Base-by-base conservation (phyloP, 2,888 invertebrate species). In the Alloplasta piceator region DNA sequence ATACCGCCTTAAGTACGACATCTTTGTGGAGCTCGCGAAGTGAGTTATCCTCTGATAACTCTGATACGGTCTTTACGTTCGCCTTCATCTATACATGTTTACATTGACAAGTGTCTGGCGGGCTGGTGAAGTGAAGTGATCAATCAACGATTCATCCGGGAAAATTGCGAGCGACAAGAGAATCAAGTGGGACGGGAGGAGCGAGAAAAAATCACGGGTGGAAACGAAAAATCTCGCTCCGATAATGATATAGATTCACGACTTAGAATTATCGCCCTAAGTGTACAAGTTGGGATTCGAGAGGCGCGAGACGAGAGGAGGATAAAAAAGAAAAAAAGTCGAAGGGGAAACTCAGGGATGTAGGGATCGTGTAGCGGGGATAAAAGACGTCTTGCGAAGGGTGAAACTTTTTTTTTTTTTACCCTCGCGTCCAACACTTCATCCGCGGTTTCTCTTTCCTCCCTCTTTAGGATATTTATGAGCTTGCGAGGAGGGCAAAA, bases 381-480 rank as follows among this genome's bases (percentile, higher is more conserved):
- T 63, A 63, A 63, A 72, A 72, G 72, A 72, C 26, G 63, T 72
- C 72, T 72, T 52, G 72, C 26, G 72, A 55, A 52, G 63, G 72
- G 72, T 63, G 72, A 63, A 72, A 72, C 72, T 72, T 72, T 67
- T 67, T 72, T 72, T 67, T 67, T 56, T 55, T 67, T 26, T 26
- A 26, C 26, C 26, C 26, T 26, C n/a, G n/a, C n/a, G n/a, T n/a
- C 26, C 3, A 26, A 26, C 26, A 26, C 26, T 26, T 26, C 26
- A 26, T 26, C 26, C 26, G 26, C 26, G 26, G 26, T 26, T 26
- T 26, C 26, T 26, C 26, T 26, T 26, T 26, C 26, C 26, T 26
- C 3, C 26, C 26, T 26, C 26, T 26, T 26, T 26, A 26, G 26
- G 26, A 26, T 26, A 26, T 26, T 26, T 26, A 26, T 26, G 26